Evolutionary conservation across 1,140 invertebrate genomes (phyloP).

Genomic region (Conus betulinus): DNA sequence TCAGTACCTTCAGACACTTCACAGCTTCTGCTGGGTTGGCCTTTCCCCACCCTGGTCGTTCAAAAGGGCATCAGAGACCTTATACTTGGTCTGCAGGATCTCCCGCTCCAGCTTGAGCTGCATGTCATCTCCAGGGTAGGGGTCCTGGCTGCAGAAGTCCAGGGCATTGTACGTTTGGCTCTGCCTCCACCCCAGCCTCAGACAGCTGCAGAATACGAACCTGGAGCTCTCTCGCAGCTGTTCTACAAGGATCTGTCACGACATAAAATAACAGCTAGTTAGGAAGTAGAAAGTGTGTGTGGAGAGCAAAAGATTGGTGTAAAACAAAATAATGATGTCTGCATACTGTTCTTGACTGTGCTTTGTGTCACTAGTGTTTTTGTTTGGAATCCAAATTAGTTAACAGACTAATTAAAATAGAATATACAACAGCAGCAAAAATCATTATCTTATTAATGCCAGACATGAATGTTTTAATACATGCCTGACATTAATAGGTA

Average conservation of each 20-base stretch:
- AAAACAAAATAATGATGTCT: too few species aligned
- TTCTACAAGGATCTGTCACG: constrained; percentile 11
- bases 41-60: background rate
- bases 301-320: too few species aligned
- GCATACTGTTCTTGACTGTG: too few species aligned
- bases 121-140: constrained; percentile 68
- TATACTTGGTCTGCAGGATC: constrained; percentile 65
- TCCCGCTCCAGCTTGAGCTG: constrained; percentile 63
- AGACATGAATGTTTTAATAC: too few species aligned
- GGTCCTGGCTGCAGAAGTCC: constrained; percentile 64
- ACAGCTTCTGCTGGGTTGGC: constrained; percentile 18
- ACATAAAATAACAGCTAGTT: background rate
- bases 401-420: too few species aligned
- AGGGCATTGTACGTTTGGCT: constrained; percentile 63
- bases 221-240: constrained; percentile 24
- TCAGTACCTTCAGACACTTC: constrained; percentile 26
- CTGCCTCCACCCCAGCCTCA: constrained; percentile 29
- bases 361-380: too few species aligned
- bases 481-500: too few species aligned
- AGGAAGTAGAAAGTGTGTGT: too few species aligned
- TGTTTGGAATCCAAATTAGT: too few species aligned
- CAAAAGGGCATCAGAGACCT: constrained; percentile 47
- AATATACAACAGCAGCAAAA: too few species aligned
- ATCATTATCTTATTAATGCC: too few species aligned
- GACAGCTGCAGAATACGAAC: constrained; percentile 7